A percentile compares a stretch with the other conserved stretches of the same genome.
Conservation (phyloP, 2,888 invertebrate genomes). For the Cheilosia impressa region DNA sequence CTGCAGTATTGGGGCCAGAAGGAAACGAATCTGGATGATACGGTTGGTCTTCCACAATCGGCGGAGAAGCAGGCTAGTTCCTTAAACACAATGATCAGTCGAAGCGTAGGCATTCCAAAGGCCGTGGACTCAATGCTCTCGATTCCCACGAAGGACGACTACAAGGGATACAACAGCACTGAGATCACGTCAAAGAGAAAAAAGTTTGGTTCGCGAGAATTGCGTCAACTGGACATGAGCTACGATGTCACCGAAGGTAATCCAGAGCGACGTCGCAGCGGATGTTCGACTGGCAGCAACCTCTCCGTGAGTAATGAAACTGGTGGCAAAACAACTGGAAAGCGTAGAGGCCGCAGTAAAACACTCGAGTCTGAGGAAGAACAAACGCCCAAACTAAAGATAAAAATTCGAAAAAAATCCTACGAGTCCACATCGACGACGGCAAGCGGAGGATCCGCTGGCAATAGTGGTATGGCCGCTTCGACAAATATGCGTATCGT, state of each 20-base stretch:
- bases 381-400: constrained; percentile 88
- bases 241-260: constrained; percentile 85
- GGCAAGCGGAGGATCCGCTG: constrained; percentile 76
- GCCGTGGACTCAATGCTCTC: constrained; percentile 93
- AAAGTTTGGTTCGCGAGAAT: constrained; percentile 84
- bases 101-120: constrained; percentile 87
- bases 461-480: constrained; percentile 76
- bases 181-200: constrained; percentile 87
- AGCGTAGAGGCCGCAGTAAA: constrained; percentile 82
- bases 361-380: constrained; percentile 82
- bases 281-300: constrained; percentile 83
- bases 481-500: constrained; percentile 83
- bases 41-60: constrained; percentile 84
- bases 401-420: constrained; percentile 88
- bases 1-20: constrained; percentile 91
- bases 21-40: constrained; percentile 93
- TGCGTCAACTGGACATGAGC: constrained; percentile 87
- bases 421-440: constrained; percentile 80
- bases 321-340: constrained; percentile 80
- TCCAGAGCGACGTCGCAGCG: constrained; percentile 85
- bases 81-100: constrained; percentile 85
- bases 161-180: constrained; percentile 87
- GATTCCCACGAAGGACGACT: constrained; percentile 93
- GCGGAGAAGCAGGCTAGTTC: constrained; percentile 80
- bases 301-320: constrained; percentile 78